Conservation (phyloP, 92 coral and sea anemone genomes). For the Ricordea florida region DNA sequence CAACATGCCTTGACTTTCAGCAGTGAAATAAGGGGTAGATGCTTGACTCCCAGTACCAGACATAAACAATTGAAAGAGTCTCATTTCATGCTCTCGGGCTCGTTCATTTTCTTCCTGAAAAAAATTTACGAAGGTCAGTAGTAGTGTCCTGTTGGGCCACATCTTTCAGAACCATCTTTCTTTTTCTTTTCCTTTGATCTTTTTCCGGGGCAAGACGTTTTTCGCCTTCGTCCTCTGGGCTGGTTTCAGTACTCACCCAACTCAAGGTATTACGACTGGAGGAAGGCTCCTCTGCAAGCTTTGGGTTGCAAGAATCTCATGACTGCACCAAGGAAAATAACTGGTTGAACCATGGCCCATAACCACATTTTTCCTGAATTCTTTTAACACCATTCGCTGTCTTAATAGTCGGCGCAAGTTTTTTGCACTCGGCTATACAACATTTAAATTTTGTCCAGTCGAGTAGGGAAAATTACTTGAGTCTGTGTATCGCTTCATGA, state of each 20-base stretch:
- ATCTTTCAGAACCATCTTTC: too few relatives aligned
- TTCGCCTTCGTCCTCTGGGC: too few relatives aligned
- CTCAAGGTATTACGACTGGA: too few relatives aligned
- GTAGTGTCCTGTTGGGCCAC: background rate
- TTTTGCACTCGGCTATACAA: background rate
- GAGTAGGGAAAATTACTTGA: background rate
- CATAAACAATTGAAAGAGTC: slow-evolving; percentile 18
- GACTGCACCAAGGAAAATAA: too few relatives aligned
- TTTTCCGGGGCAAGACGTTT: too few relatives aligned
- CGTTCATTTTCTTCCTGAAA: slow-evolving; percentile 4
- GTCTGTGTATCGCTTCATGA: background rate
- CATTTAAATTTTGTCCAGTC: background rate
- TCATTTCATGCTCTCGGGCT: slow-evolving; percentile 14
- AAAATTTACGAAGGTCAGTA: background rate
- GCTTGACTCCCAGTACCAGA: slow-evolving; percentile 29
- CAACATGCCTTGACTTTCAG: background rate
- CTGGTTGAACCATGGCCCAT: too few relatives aligned
- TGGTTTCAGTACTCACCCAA: too few relatives aligned
- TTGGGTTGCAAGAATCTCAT: too few relatives aligned
- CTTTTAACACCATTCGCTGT: slow-evolving; percentile 1
- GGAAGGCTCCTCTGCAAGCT: too few relatives aligned
- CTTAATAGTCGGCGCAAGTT: slow-evolving; percentile 2
- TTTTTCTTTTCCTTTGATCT: too few relatives aligned
- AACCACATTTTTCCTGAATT: too few relatives aligned
- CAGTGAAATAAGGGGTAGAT: background rate